These are phyloP conservation scores for Pelvicachromis taeniatus DNA, from an alignment of 2,113 vertebrate genomes.

Conservation along the genomic window DNA sequence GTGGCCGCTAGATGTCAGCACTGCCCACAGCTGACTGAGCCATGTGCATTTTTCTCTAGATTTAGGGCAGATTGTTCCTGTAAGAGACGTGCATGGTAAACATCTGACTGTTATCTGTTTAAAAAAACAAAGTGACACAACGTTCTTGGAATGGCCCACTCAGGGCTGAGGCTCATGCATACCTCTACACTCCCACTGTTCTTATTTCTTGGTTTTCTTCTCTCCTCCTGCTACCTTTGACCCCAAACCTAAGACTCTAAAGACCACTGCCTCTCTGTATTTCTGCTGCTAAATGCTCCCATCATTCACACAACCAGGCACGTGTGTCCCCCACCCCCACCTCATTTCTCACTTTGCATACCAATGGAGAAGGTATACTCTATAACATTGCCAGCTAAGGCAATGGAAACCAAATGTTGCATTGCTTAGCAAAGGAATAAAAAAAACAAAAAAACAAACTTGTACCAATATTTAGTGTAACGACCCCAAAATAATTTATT, in stretches of 20 bases:
- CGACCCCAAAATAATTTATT: neutral
- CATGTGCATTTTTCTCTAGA: too few relatives aligned
- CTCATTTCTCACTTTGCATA: neutral
- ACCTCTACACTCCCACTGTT: neutral
- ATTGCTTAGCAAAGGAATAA: neutral
- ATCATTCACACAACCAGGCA: neutral
- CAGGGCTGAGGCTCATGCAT: neutral
- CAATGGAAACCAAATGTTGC: neutral
- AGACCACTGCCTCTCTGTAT: neutral
- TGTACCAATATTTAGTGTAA: neutral
- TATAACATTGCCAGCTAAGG: neutral
- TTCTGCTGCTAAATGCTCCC: neutral
- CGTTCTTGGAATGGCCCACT: neutral
- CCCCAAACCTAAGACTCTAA: neutral
- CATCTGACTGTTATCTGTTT: neutral
- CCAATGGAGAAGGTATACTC: neutral
- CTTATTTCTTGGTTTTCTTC: neutral
- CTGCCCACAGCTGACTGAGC: neutral
- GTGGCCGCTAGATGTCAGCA: constrained; percentile 55
- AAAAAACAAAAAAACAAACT: constrained; percentile 15
- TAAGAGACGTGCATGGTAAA: neutral
- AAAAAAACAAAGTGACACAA: neutral
- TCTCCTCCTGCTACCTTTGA: neutral
- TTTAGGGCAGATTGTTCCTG: neutral
- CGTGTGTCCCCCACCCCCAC: too few relatives aligned